Base-by-base conservation (phyloP, 2,888 invertebrate species). In the Hypomecis punctinalis region DNA sequence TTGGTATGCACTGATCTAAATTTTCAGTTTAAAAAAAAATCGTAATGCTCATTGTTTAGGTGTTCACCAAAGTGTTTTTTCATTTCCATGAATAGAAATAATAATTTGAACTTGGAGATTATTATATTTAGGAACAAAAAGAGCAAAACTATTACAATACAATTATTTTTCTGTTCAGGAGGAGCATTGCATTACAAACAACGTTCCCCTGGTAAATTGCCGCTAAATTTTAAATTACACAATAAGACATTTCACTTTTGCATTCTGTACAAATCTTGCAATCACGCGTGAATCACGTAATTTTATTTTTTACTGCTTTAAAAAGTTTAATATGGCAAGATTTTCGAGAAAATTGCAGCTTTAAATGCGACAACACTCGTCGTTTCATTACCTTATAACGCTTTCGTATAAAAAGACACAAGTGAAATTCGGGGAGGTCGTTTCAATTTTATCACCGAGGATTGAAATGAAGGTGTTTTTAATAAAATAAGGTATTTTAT, bases 141-240 rank as follows among this genome's bases (percentile, higher is more conserved):
- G n/a, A n/a, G 6, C 0, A 37, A 8, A 0, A 8, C 0, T 9
- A 51, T 37, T 11, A 51, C 7, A 39, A 23, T 39, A 39, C 23
- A 23, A 52, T 63, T 68, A 55, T 78, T 83, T 88, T 82, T 82
- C 70, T 79, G 90, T 92, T 83, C 90, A 92, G 92, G 91, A 86
- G 91, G 89, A 78, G 90, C 88, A 68, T 82, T 92, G 78, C 85
- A 89, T 86, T 91, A 90, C 83, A 90, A 91, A 72, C 91, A 89
- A 73, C 86, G 88, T 64, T 86, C 86, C 67, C 84, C 89, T 76
- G 92, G 84, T 83, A 83, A 82, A 66, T 70, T 56, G 43, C 47
- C 55, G n/a, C 9, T 56, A 61, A 70, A 70, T 66, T 66, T 72
- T 72, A 62, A 74, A 60, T 65, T 67, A 69, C 75, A 63, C 69